Evolutionary conservation across 2,113 vertebrate genomes (phyloP), one percentile per base, ranked within the genome.

Genomic region (Alexandromys fortis): DNA sequence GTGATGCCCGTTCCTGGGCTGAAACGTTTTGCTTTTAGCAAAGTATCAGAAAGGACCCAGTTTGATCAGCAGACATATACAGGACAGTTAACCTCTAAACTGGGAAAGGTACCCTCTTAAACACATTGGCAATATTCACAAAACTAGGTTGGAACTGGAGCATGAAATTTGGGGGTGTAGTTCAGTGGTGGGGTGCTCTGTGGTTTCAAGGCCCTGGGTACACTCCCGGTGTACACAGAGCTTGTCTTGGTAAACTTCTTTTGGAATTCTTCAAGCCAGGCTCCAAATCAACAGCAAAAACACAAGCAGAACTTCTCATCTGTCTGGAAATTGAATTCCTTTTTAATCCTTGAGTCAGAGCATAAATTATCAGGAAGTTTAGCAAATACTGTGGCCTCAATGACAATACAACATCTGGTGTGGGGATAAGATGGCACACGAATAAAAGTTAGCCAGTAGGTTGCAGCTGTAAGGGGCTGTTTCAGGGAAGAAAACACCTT

Each of bases 381-480:
- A 91, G 70, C 91, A 91, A 94, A 92, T 79, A 92, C 49, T 52
- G 65, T 83, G 13, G 94, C 76, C 45, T 73, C 22, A 73, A 73
- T 45, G 17, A 85, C 73, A 94, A 24, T 91, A 12, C 58, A 79
- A 87, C 58, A 86, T 22, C 52, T 76, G 30, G 70, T 49, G 38
- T 52, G 30, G 30, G 30, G 3, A 35, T 88, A 10, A 24, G 13
- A 30, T 67, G 28, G 14, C 96, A 30, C 72, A 47, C 79, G 70
- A 87, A 68, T 16, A 92, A 47, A 92, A 47, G 12, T 24, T 73
- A 89, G 38, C 16, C 82, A 19, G 16, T 83, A 94, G 79, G 68
- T 12, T 58, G n/a, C 65, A 79, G 28, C 12, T 38, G 63, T 70
- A 72, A 65, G 93, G 22, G 12, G 65, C 33, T n/a, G 42, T n/a